Conservation (phyloP, 2,113 vertebrate species). For the Stictonetta naevosa region DNA sequence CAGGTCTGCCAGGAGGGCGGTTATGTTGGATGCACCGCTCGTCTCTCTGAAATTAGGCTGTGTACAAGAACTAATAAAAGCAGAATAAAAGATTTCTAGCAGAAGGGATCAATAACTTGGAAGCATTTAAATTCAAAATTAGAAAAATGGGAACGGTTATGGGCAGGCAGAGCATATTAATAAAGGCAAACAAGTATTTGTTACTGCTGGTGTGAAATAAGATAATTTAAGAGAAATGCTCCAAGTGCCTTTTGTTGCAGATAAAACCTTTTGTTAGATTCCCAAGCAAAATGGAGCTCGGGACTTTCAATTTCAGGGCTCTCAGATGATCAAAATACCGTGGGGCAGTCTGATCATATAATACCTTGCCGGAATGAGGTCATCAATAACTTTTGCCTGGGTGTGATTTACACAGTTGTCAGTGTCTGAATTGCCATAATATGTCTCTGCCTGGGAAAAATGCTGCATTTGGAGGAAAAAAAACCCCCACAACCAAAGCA, state of each 20-base stretch:
- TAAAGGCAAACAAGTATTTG: constrained; percentile 64
- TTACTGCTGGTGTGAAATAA: constrained; percentile 56
- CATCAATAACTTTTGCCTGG: constrained; percentile 53
- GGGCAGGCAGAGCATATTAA: constrained; percentile 43
- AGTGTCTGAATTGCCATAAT: constrained; percentile 60
- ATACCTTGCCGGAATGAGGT: constrained; percentile 58
- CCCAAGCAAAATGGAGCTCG: constrained; percentile 28
- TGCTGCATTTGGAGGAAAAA: background rate
- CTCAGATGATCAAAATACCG: constrained; percentile 52
- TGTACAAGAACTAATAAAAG: constrained; percentile 17
- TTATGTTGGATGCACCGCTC: background rate
- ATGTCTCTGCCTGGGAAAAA: constrained; percentile 60
- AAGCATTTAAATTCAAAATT: constrained; percentile 42
- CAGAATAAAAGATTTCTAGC: background rate
- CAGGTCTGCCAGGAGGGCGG: background rate
- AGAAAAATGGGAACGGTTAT: constrained; percentile 46
- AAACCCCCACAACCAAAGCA: background rate
- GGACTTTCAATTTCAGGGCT: constrained; percentile 63
- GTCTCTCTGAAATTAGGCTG: background rate
- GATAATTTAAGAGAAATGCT: constrained; percentile 60
- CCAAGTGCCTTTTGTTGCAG: constrained; percentile 54
- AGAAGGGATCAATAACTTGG: constrained; percentile 32
- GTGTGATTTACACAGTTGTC: constrained; percentile 66
- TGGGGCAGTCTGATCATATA: constrained; percentile 49
- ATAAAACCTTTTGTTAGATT: constrained; percentile 51